A percentile compares a stretch with the other conserved stretches of the same genome.
Evolutionary conservation across 1,140 invertebrate species (phyloP).

Genomic region (Diachasmimorpha longicaudata): DNA sequence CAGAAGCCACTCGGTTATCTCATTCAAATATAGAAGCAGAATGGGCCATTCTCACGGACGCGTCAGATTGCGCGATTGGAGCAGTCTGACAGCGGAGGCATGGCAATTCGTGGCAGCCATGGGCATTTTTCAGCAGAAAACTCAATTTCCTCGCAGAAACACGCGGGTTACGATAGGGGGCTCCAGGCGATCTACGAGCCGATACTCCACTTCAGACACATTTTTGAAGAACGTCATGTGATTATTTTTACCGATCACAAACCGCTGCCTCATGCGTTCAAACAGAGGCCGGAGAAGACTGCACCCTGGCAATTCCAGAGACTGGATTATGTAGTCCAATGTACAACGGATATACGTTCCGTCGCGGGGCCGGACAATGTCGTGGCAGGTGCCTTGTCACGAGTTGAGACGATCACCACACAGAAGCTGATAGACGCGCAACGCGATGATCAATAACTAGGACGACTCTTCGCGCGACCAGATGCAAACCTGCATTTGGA

Average conservation of each 20-base stretch:
- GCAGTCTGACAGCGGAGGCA: conserved; percentile 13
- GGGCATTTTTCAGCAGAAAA: conserved; percentile 16
- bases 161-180: conserved; percentile 49
- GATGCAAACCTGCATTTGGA: too few relatives aligned
- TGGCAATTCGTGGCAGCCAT: conserved; percentile 13
- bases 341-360: conserved; percentile 45
- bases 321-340: conserved; percentile 47
- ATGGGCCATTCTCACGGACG: neutral
- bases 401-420: too few relatives aligned
- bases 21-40: neutral
- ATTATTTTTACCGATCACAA: conserved; percentile 52
- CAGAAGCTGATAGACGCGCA: too few relatives aligned
- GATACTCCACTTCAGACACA: conserved; percentile 42
- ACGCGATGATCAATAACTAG: too few relatives aligned
- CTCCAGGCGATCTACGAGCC: conserved; percentile 45
- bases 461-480: too few relatives aligned
- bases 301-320: conserved; percentile 41
- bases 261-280: conserved; percentile 44
- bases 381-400: too few relatives aligned
- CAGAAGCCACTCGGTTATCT: too few relatives aligned
- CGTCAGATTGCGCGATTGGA: neutral
- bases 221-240: conserved; percentile 42
- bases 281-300: conserved; percentile 40
- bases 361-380: conserved; percentile 37
- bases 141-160: neutral